These are phyloP conservation scores for Cromileptes altivelis DNA, from an alignment of 2,113 vertebrate species.

Conservation along the genomic window DNA sequence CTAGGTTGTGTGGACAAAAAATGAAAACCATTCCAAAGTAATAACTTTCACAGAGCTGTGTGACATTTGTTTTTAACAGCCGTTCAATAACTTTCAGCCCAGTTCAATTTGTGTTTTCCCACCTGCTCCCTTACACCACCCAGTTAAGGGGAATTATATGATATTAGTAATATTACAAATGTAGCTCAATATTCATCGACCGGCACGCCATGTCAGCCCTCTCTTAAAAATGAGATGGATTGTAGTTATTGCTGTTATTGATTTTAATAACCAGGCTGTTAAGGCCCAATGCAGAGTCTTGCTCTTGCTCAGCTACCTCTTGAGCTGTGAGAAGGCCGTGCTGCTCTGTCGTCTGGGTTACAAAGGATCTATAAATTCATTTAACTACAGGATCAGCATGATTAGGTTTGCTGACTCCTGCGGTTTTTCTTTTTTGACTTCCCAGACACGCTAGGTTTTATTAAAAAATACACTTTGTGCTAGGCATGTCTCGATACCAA, in stretches of 20 bases:
- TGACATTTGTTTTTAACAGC: slow-evolving; percentile 49
- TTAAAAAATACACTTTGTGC: background rate
- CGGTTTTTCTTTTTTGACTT: slow-evolving; percentile 9
- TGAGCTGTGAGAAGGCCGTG: slow-evolving; percentile 5
- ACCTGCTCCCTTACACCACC: slow-evolving; percentile 37
- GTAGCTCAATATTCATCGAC: slow-evolving; percentile 82
- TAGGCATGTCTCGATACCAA: too few relatives aligned
- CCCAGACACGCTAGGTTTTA: background rate
- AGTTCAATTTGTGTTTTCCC: slow-evolving; percentile 62
- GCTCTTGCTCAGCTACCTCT: slow-evolving; percentile 36
- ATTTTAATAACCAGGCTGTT: slow-evolving; percentile 84
- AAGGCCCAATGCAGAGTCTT: slow-evolving; percentile 50
- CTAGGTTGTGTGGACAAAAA: background rate
- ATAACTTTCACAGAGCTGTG: slow-evolving; percentile 25
- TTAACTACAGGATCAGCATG: slow-evolving; percentile 62
- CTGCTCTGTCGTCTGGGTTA: slow-evolving; percentile 43
- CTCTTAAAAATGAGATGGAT: slow-evolving; percentile 79
- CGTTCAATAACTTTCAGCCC: slow-evolving; percentile 37
- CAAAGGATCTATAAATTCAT: slow-evolving; percentile 72
- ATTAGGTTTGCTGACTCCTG: slow-evolving; percentile 56
- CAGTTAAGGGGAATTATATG: slow-evolving; percentile 74
- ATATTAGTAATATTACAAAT: slow-evolving; percentile 83
- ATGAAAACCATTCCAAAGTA: slow-evolving; percentile 16
- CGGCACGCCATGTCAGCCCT: slow-evolving; percentile 53
- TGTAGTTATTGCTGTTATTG: slow-evolving; percentile 85